Percentiles rank a stretch among this genome's conserved stretches.
Conservation (phyloP, 2,113 vertebrate genomes). For the Hydropotes inermis region DNA sequence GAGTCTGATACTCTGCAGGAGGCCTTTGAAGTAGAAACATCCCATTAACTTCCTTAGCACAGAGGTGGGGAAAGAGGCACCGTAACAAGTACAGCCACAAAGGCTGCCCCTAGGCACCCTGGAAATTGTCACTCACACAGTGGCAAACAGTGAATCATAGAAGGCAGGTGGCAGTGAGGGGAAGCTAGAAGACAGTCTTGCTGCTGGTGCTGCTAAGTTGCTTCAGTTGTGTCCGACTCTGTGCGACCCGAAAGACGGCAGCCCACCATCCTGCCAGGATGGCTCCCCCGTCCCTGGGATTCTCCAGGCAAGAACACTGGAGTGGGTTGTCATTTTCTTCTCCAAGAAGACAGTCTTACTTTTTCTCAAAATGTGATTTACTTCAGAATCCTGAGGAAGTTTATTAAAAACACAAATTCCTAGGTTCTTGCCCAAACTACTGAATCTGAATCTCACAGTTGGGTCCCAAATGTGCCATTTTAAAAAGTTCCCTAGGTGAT, state of each 20-base stretch:
- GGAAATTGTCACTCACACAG: not conserved
- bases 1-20: constrained; percentile 16
- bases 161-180: not conserved
- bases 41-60: constrained; percentile 46
- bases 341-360: not conserved
- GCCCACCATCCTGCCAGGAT: too few species aligned
- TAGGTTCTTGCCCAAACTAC: not conserved
- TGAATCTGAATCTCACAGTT: not conserved
- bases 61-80: not conserved
- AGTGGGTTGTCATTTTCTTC: too few species aligned
- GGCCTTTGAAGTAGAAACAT: constrained; percentile 34
- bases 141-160: not conserved
- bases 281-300: too few species aligned
- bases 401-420: not conserved
- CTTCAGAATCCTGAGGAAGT: not conserved
- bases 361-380: not conserved
- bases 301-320: too few species aligned
- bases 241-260: too few species aligned
- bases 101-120: not conserved
- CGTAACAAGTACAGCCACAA: not conserved
- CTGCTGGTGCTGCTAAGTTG: not conserved
- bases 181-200: not conserved
- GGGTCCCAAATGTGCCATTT: not conserved
- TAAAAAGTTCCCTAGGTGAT: not conserved
- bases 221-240: too few species aligned